Conservation (phyloP, 2,797 vertebrate species). For the Sciaenops ocellatus region DNA sequence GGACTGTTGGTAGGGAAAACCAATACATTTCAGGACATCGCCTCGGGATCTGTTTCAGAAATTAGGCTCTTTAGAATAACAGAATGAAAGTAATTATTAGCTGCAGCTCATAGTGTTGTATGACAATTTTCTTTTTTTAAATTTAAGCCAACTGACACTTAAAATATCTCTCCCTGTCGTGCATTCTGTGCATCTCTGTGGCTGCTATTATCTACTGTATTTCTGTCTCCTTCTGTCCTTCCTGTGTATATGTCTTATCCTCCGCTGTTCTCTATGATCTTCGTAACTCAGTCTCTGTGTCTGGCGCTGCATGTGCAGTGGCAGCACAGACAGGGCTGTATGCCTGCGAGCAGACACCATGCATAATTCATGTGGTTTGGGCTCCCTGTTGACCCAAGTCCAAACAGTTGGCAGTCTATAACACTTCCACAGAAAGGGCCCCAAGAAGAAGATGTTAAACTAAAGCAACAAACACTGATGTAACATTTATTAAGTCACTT, state of each 20-base stretch:
- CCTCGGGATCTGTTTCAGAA: background rate
- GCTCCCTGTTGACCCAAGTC: conserved; percentile 73
- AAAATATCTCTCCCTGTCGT: background rate
- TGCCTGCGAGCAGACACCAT: conserved; percentile 71
- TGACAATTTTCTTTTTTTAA: background rate
- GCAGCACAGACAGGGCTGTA: conserved; percentile 78
- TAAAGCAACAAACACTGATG: conserved; percentile 58
- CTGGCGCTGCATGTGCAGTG: conserved; percentile 56
- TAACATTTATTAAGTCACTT: conserved; percentile 56
- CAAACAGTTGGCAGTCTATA: conserved; percentile 78
- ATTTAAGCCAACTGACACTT: conserved; percentile 7
- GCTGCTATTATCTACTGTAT: conserved; percentile 16
- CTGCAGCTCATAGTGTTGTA: background rate
- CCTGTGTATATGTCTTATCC: conserved; percentile 48
- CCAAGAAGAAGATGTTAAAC: conserved; percentile 60
- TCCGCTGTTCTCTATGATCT: conserved; percentile 59
- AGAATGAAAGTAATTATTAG: background rate
- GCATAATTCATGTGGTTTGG: conserved; percentile 78
- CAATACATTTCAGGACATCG: background rate
- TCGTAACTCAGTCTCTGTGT: conserved; percentile 45
- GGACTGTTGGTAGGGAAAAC: background rate
- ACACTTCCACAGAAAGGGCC: conserved; percentile 65
- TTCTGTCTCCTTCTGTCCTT: conserved; percentile 7
- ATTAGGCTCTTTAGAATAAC: background rate
- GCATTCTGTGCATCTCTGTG: conserved; percentile 9